phyloP scores from a whole-genome alignment of 2,888 invertebrate genomes.

The Gari tellinella region DNA sequence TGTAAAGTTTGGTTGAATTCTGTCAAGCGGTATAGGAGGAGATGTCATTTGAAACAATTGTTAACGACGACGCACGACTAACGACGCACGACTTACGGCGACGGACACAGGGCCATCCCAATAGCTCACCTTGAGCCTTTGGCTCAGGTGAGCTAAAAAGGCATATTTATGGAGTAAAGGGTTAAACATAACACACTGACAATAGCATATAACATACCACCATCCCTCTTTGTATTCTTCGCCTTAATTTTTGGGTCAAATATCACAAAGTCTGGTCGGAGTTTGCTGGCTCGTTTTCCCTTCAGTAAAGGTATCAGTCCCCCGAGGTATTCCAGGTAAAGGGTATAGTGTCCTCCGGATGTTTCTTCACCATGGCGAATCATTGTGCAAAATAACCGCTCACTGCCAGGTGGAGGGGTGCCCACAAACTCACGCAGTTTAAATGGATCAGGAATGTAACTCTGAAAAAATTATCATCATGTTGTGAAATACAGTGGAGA shows the following conservation, averaged over 20 bases:
- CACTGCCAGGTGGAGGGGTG: slow-evolving; percentile 92
- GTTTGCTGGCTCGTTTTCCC: slow-evolving; percentile 97
- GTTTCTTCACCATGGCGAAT: slow-evolving; percentile 91
- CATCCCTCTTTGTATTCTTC: slow-evolving; percentile 64
- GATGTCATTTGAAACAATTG: too few species aligned
- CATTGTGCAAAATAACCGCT: slow-evolving; percentile 98
- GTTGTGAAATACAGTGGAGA: too few species aligned
- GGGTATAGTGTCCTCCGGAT: slow-evolving; percentile 85
- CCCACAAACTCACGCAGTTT: slow-evolving; percentile 97
- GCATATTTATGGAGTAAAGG: too few species aligned
- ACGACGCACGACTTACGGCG: too few species aligned
- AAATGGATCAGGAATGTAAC: slow-evolving; percentile 95
- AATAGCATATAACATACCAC: too few species aligned
- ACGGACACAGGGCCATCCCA: too few species aligned
- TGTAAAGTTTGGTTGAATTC: too few species aligned
- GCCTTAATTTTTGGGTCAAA: slow-evolving; percentile 85
- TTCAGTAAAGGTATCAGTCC: slow-evolving; percentile 98
- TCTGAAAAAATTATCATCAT: slow-evolving; percentile 86
- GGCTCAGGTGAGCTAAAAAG: too few species aligned
- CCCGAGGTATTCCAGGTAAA: slow-evolving; percentile 97
- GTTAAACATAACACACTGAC: too few species aligned
- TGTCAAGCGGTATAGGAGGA: too few species aligned
- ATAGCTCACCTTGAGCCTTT: too few species aligned
- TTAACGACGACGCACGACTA: too few species aligned
- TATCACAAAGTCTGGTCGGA: slow-evolving; percentile 98